Evolutionary conservation across 2,797 vertebrate species (phyloP), one percentile per base, ranked within the genome.

Genomic region (Gymnoscopelus braueri): DNA sequence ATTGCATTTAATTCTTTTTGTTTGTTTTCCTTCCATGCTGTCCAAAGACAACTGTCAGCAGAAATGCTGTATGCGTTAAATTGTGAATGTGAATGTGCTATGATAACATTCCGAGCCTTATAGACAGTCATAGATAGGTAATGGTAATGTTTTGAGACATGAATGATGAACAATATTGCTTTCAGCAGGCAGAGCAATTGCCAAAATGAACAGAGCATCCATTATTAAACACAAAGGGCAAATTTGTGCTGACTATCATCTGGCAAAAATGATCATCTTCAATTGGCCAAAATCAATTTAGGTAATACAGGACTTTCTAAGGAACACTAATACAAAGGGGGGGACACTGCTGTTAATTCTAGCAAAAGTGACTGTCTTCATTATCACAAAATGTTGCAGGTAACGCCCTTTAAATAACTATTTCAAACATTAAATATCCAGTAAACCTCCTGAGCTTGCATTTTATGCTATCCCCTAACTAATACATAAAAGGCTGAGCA

Each of bases 31-130:
- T 60, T 67, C 69, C 29, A 56, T 8, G 6, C 39, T 44, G 19
- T 15, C 3, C 52, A 24, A 71, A 73, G 2, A 65, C 10, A 67
- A 53, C 51, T 49, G 67, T 55, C 53, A 63, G 56, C 2, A 29
- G 52, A 44, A 55, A 49, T 23, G 35, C 26, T 29, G 19, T 29
- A 12, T 39, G 59, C 67, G 35, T 26, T 85, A 26, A 85, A 79
- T 78, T 66, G 84, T 79, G 49, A 71, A 83, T 66, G 84, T 79
- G 49, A 71, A 83, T 80, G 52, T 78, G 65, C 48, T 24, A 55
- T 19, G 14, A 32, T 48, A 68, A 50, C 12, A 50, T 29, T 47
- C 15, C n/a, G 23, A 59, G 26, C 8, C 59, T 58, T 12, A 68
- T 52, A 35, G 3, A 29, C 47, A 51, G 2, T 53, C 49, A 75